Conservation (phyloP, 2,797 vertebrate species). For the Poecilia picta region DNA sequence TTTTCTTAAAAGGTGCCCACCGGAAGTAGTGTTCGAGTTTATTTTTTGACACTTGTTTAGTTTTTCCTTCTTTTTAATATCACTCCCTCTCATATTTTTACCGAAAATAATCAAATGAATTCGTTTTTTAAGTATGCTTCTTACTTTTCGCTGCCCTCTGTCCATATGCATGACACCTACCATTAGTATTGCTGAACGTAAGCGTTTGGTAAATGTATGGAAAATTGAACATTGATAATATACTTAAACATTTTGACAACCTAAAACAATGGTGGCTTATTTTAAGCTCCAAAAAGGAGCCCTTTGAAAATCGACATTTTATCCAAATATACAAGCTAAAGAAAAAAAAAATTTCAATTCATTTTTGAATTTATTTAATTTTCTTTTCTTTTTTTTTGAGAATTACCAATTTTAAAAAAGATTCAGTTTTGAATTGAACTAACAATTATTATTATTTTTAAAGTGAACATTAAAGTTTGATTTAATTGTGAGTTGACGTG, state of each 20-base stretch:
- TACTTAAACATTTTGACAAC: neutral
- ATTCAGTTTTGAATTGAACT: no score
- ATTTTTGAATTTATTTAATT: no score
- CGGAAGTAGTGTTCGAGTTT: neutral
- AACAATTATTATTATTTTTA: neutral
- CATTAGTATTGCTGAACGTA: neutral
- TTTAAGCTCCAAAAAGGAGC: neutral
- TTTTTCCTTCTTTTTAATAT: neutral
- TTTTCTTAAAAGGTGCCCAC: neutral
- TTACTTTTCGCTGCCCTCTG: neutral
- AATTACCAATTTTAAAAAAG: no score
- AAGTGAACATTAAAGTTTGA: neutral
- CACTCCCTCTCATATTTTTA: neutral
- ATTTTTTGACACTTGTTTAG: neutral
- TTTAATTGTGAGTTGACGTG: neutral
- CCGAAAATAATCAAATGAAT: neutral
- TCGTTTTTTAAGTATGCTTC: neutral
- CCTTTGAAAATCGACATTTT: neutral
- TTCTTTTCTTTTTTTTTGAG: no score
- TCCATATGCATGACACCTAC: neutral
- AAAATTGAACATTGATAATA: neutral
- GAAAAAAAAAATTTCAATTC: neutral
- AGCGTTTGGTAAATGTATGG: neutral
- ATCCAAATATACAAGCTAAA: neutral
- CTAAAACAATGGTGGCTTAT: neutral